Evolutionary conservation across 2,113 vertebrate species (phyloP), one percentile per base, ranked within the genome.

Genomic region (Struthio camelus): DNA sequence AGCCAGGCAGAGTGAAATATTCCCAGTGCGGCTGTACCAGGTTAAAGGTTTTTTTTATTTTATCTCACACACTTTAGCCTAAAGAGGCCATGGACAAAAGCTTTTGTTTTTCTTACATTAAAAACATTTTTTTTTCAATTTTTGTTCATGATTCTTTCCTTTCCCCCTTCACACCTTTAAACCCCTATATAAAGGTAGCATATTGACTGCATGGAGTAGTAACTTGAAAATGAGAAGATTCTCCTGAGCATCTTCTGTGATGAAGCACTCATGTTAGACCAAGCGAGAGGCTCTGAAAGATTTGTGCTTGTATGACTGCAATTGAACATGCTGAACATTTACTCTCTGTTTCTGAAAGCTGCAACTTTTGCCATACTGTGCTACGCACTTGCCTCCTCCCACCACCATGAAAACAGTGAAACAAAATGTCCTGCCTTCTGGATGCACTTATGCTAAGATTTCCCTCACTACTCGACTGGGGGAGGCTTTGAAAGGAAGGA

Each of bases 361-460:
- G 53, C 66, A 72, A 22, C 25, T 5, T 56, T 69, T 85, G 38
- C 48, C 13, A 10, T 44, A 23, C 25, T 69, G 28, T 22, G 11
- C 18, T 61, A 13, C 59, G 8, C 14, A 3, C 65, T 91, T 83
- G 15, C 9, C 54, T 90, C 62, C 81, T 87, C 44, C 58, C 44
- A 90, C 25, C 18, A 27, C 23, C 48, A 75, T 0, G 0, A 58
- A 92, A 81, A 6, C 16, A 94, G 65, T 72, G 78, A 89, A 87
- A 89, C 42, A 72, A 81, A 79, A 79, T 61, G 48, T 93, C 90
- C 83, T 88, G 61, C 80, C 84, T 85, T 85, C 84, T 89, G 84
- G 61, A 19, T 4, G 0, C 54, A 38, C 36, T 69, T 69, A 23
- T 40, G 56, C 32, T 85, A 65, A 76, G 73, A 80, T 77, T 90